Conservation (phyloP, 2,797 vertebrate species). For the Microctenopoma stevenorrisi region DNA sequence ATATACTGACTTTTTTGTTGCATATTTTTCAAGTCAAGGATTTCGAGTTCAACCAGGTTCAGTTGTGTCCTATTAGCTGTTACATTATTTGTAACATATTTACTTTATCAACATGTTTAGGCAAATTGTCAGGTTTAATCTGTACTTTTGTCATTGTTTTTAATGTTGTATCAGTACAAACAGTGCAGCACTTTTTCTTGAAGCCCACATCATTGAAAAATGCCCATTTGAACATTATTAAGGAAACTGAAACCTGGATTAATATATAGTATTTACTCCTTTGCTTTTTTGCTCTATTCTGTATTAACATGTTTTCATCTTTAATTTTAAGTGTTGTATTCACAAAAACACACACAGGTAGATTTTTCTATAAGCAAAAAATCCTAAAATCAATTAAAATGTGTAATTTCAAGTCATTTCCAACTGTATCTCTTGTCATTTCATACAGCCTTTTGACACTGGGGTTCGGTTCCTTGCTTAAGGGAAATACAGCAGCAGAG, state of each 20-base stretch:
- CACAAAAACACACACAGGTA: constrained; percentile 2
- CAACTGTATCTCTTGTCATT: neutral
- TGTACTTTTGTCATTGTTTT: neutral
- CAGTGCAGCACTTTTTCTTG: neutral
- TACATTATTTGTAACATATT: neutral
- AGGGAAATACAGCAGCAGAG: neutral
- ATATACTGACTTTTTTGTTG: constrained; percentile 15
- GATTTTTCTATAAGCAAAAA: neutral
- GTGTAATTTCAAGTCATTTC: neutral
- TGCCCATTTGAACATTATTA: neutral
- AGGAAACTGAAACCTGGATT: neutral
- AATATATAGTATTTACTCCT: neutral
- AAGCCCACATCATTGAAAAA: neutral
- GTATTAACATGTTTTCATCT: constrained; percentile 16
- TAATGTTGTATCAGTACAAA: neutral
- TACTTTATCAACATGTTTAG: neutral
- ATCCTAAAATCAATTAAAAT: constrained; percentile 62
- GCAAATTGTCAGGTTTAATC: neutral
- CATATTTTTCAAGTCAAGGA: neutral
- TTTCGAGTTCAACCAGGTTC: neutral
- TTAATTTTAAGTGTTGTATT: neutral
- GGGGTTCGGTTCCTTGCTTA: neutral
- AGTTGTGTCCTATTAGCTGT: neutral
- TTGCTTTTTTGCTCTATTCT: neutral
- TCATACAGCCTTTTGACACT: neutral